Evolutionary conservation across 2,113 vertebrate species (phyloP), one percentile per base, ranked within the genome.

Genomic region (Hirundichthys speculiger): DNA sequence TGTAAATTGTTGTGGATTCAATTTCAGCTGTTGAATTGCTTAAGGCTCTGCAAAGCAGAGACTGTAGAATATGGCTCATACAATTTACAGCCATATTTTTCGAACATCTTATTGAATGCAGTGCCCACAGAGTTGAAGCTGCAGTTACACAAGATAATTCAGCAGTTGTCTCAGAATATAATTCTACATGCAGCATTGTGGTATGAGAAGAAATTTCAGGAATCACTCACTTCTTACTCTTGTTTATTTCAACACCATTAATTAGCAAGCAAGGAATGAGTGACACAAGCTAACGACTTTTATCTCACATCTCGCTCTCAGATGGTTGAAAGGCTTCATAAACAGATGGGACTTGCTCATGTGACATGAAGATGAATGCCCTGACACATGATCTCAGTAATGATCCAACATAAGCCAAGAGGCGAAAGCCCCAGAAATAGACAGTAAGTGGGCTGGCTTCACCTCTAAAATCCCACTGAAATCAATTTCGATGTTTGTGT

Each of bases 1-100:
- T 47, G 15, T 71, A 80, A 78, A 78, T 80, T 84, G 79, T 82
- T 84, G 82, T 82, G 61, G 70, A 67, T 64, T 60, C 62, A 82
- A 75, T 79, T 86, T 77, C 56, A 55, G 47, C 57, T 47, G 51
- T 57, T 56, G 70, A 61, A 84, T 77, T 75, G 64, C 70, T 77
- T 30, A 15, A 72, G 63, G 51, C 52, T 72, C 27, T 47, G 53
- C 56, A 67, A 82, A 67, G 27, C 27, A 54, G 4, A 38, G 59
- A 59, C 51, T 63, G 34, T 57, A 72, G 69, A 71, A 53, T 61
- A 64, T 79, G 69, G 71, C 81, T 45, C 49, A 69, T 58, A 52
- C 64, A 79, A 77, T 82, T 60, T 53, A 56, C 57, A 47, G 24
- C 13, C 45, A 39, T 41, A 75, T 79, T 45, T 77, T 49, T 79